These are phyloP conservation scores for Siphlonurus alternatus DNA, from an alignment of 2,888 invertebrate species.

Conservation along the genomic window DNA sequence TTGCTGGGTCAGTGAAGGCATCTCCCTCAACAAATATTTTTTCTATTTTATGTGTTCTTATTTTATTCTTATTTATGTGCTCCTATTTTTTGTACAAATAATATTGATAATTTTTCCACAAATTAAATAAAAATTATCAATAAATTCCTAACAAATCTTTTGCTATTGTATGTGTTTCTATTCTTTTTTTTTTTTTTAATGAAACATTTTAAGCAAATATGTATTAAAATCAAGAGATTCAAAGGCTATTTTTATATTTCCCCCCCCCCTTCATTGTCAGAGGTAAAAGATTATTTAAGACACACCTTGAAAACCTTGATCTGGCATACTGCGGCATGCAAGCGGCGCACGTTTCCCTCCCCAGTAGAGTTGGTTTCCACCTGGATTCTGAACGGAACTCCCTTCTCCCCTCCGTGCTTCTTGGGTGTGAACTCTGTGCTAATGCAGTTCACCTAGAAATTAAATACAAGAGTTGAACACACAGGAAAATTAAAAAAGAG, in stretches of 20 bases:
- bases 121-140: too few relatives aligned
- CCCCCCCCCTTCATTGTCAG: too few relatives aligned
- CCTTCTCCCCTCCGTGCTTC: constrained; percentile 96
- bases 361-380: constrained; percentile 62
- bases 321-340: constrained; percentile 91
- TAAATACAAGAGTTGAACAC: constrained; percentile 9
- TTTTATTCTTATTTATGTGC: too few relatives aligned
- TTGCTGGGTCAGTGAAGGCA: too few relatives aligned
- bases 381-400: constrained; percentile 90
- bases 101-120: too few relatives aligned
- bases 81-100: too few relatives aligned
- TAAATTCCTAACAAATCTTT: constrained; percentile 20
- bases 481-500: not conserved
- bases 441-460: constrained; percentile 71
- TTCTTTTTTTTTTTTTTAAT: constrained; percentile 1
- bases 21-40: too few relatives aligned
- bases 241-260: too few relatives aligned
- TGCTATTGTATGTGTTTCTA: constrained; percentile 1
- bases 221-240: too few relatives aligned
- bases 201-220: too few relatives aligned
- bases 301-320: constrained; percentile 70
- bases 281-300: too few relatives aligned
- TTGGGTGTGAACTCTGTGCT: constrained; percentile 96
- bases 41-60: too few relatives aligned
- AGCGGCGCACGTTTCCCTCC: constrained; percentile 32